Conservation (phyloP, 2,113 vertebrate genomes). For the Notarius quadriscutis region DNA sequence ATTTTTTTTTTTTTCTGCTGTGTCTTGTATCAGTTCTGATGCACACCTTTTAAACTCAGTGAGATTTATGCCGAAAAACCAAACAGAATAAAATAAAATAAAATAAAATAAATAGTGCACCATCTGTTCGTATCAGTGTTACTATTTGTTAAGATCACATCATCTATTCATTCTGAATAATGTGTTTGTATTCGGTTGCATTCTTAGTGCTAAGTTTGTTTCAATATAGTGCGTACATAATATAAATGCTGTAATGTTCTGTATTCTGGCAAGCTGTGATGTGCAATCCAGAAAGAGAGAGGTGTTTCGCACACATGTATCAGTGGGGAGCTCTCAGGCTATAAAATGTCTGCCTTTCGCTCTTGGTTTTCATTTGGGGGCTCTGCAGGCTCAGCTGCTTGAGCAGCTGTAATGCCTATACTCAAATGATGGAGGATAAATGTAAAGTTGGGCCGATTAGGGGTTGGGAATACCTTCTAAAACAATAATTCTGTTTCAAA, state of each 20-base stretch:
- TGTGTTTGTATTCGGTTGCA: not conserved
- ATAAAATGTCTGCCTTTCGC: conserved; percentile 72
- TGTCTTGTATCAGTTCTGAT: not conserved
- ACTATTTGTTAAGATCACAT: not conserved
- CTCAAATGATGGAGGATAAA: conserved; percentile 48
- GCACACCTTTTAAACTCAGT: not conserved
- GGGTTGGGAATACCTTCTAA: not conserved
- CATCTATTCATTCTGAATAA: not conserved
- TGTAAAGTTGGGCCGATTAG: conserved; percentile 53
- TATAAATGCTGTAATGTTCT: not conserved
- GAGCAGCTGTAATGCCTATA: conserved; percentile 51
- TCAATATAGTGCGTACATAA: not conserved
- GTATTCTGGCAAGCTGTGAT: not conserved
- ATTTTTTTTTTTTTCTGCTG: not conserved
- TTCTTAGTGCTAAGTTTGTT: not conserved
- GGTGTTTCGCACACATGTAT: conserved; percentile 68
- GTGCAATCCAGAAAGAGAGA: conserved; percentile 56
- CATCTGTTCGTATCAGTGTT: not conserved
- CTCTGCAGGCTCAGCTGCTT: not conserved
- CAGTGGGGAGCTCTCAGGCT: conserved; percentile 71
- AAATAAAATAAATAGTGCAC: not conserved
- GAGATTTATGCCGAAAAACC: not conserved
- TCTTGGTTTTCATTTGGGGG: conserved; percentile 52
- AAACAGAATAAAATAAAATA: not conserved
- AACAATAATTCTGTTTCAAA: conserved; percentile 21